Percentiles rank a stretch among this genome's conserved stretches.
phyloP scores from a whole-genome alignment of 2,113 vertebrate genomes.

The Morone chrysops region DNA sequence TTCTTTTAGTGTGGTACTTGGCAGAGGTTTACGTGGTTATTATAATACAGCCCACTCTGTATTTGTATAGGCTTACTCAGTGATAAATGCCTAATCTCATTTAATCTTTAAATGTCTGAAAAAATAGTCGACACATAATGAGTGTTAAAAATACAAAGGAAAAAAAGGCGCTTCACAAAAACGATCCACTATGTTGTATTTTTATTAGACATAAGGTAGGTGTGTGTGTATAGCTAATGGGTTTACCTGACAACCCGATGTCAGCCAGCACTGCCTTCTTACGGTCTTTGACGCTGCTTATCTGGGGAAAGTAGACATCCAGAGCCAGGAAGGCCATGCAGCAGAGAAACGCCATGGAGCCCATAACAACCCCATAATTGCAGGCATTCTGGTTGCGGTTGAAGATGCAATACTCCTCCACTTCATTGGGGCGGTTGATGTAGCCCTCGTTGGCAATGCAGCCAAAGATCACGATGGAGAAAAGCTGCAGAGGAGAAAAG shows the following conservation, averaged over 20 bases:
- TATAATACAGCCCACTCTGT: not conserved
- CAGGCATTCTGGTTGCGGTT: slow-evolving; percentile 95
- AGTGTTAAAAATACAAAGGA: not conserved
- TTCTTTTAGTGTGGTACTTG: not conserved
- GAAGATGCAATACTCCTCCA: slow-evolving; percentile 94
- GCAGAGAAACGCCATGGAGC: slow-evolving; percentile 94
- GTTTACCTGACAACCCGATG: slow-evolving; percentile 91
- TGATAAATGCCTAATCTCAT: not conserved
- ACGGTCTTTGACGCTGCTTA: slow-evolving; percentile 97
- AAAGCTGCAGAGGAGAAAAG: slow-evolving; percentile 83
- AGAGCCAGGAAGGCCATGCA: slow-evolving; percentile 93
- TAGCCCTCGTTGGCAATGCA: slow-evolving; percentile 98
- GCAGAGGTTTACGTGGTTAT: not conserved
- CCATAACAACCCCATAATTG: slow-evolving; percentile 94
- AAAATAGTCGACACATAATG: not conserved
- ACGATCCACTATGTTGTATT: not conserved
- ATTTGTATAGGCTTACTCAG: not conserved
- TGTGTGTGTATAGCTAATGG: not conserved
- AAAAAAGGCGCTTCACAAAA: not conserved
- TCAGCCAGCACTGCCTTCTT: slow-evolving; percentile 96
- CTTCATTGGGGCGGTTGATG: slow-evolving; percentile 84
- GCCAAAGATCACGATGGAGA: slow-evolving; percentile 96
- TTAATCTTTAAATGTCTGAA: not conserved
- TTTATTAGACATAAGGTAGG: not conserved
- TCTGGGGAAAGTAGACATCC: slow-evolving; percentile 97